Evolutionary conservation across 2,888 invertebrate genomes (phyloP).

Genomic region (Epistrophe grossulariae): DNA sequence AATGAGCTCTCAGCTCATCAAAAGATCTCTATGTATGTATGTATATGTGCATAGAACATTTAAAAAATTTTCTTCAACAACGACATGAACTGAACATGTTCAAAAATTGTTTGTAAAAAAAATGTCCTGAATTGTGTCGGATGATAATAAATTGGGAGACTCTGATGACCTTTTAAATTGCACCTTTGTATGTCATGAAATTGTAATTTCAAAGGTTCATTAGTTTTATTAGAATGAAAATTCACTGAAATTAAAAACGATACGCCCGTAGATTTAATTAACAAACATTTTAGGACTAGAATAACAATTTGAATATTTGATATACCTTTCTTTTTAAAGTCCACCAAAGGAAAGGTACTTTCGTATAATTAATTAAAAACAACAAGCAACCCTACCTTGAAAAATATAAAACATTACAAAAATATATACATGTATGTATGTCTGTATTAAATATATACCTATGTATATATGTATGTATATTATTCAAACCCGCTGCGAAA

Average conservation of each 20-base stretch:
- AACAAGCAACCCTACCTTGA: constrained; percentile 1
- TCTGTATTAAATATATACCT: too few relatives aligned
- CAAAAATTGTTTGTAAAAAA: too few relatives aligned
- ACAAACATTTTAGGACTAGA: neutral
- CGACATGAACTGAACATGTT: too few relatives aligned
- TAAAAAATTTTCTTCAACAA: too few relatives aligned
- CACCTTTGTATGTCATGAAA: too few relatives aligned
- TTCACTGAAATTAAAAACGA: neutral
- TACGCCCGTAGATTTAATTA: constrained; percentile 1
- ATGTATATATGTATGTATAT: neutral
- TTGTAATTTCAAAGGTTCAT: too few relatives aligned
- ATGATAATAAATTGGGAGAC: too few relatives aligned
- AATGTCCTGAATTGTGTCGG: too few relatives aligned
- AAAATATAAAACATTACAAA: neutral
- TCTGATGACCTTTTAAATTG: neutral
- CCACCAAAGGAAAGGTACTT: neutral
- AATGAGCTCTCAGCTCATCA: too few relatives aligned
- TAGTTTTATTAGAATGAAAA: neutral
- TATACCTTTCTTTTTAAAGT: neutral
- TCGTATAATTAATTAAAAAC: constrained; percentile 24
- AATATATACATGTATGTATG: neutral
- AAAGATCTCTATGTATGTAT: too few relatives aligned
- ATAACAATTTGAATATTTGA: constrained; percentile 3
- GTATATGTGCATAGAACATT: too few relatives aligned
- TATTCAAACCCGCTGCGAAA: neutral